Percentiles rank a stretch among this genome's conserved stretches.
Conservation (phyloP, 2,888 invertebrate species). For the Plusia festucae region DNA sequence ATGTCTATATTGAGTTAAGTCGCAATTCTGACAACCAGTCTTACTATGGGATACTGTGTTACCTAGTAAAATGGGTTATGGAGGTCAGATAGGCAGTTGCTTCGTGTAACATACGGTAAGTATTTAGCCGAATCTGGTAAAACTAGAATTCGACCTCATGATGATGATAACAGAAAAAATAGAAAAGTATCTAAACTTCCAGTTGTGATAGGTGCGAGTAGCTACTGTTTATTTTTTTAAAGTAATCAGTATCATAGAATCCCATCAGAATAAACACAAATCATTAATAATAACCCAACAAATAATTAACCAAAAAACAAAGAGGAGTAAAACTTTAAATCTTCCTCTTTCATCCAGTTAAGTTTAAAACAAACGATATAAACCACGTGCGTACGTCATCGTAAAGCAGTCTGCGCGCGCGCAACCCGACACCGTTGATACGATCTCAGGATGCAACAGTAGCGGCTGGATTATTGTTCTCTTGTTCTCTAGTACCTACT, state of each 20-base stretch:
- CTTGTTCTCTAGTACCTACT: constrained; percentile 16
- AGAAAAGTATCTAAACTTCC: too few relatives aligned
- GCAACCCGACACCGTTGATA: constrained; percentile 70
- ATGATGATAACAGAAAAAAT: too few relatives aligned
- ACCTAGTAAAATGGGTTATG: too few relatives aligned
- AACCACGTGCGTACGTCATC: constrained; percentile 50
- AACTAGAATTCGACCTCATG: too few relatives aligned
- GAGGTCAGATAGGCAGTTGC: too few relatives aligned
- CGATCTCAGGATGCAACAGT: constrained; percentile 60
- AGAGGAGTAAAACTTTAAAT: neutral
- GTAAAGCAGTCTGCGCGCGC: constrained; percentile 62
- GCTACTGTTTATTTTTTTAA: too few relatives aligned
- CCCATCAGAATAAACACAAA: neutral
- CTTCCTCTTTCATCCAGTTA: constrained; percentile 48
- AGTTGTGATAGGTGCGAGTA: too few relatives aligned
- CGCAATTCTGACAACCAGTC: too few relatives aligned
- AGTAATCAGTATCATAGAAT: neutral
- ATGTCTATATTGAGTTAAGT: too few relatives aligned
- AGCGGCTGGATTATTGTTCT: constrained; percentile 46
- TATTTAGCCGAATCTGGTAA: too few relatives aligned
- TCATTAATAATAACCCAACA: constrained; percentile 32
- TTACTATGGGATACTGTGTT: too few relatives aligned
- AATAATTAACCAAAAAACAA: neutral
- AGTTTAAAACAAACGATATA: constrained; percentile 50
- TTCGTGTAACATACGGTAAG: too few relatives aligned